Base-by-base conservation (phyloP, 1,140 invertebrate species). In the Acarapis woodi region DNA sequence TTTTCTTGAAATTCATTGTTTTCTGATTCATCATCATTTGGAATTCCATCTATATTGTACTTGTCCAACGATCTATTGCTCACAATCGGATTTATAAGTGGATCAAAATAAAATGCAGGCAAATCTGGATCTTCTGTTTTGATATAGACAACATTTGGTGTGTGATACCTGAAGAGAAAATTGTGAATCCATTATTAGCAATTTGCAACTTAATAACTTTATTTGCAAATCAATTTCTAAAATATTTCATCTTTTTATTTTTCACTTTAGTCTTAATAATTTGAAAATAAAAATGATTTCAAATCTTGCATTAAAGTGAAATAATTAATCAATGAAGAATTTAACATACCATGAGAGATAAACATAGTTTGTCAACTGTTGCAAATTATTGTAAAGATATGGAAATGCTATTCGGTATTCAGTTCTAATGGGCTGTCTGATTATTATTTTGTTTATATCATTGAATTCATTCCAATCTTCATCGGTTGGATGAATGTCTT, bases 401-500 rank as follows among this genome's bases (percentile, higher is more conserved):
- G 93, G 90, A 60, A 99, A 99, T 3, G 90, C 90, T 53, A 99
- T 99, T 42, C 90, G 67, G 55, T 97, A 99, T 59, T 99, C 93
- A 4, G 93, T 99, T 40, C 93, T 66, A 44, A 99, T 82, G 21
- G 88, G 88, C 51, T 97, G 88, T 21, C 93, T 61, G 49, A 99
- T 97, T 39, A 99, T 99, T 45, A 99, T 94, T 56, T 99, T 99
- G 51, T 99, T 97, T 36, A 99, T 99, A 52, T 99, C 93, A 62
- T 99, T 99, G 50, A 99, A 99, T 58, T 99, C 93, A 62, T 99
- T 99, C 93, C 93, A 99, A 58, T 99, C 93, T 64, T 99, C 93
- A 62, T 99, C 93, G 10, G 73, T 79, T 42, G 78, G 70, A 53
- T 87, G 88, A 45, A 78, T 74, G 59, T 97, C 93, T 52, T 99